A percentile compares a stretch with the other conserved stretches of the same genome.
Conservation (phyloP, 2,888 invertebrate genomes). For the Phlogophora meticulosa region DNA sequence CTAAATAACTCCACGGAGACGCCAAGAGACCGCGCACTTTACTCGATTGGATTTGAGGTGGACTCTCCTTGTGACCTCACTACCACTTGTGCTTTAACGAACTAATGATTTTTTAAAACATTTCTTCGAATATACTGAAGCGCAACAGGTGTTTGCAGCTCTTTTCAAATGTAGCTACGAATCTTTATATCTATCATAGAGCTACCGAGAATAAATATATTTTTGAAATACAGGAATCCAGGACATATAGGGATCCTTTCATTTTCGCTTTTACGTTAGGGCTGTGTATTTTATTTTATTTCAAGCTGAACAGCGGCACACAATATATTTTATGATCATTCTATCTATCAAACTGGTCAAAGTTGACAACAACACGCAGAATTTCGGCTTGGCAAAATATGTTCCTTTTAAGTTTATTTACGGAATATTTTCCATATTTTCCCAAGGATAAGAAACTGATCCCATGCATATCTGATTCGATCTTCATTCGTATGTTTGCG, state of each 20-base stretch:
- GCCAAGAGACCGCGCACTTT: constrained; percentile 83
- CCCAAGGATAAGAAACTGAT: constrained; percentile 83
- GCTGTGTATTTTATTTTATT: constrained; percentile 57
- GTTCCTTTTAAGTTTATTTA: constrained; percentile 80
- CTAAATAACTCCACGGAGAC: constrained; percentile 84
- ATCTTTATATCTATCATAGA: constrained; percentile 39
- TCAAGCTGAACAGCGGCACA: constrained; percentile 46
- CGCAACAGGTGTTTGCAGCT: constrained; percentile 62
- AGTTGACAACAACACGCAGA: constrained; percentile 59
- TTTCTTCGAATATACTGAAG: constrained; percentile 41
- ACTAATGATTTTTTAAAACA: constrained; percentile 64
- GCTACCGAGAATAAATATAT: constrained; percentile 37
- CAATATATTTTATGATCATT: constrained; percentile 55
- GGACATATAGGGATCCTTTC: constrained; percentile 36
- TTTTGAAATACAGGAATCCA: constrained; percentile 50
- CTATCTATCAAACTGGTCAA: constrained; percentile 56
- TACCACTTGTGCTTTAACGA: constrained; percentile 61
- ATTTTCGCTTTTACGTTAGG: constrained; percentile 53
- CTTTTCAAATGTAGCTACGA: constrained; percentile 47
- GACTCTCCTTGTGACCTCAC: constrained; percentile 77
- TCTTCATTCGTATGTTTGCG: constrained; percentile 87
- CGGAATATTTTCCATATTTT: constrained; percentile 81
- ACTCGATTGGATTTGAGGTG: constrained; percentile 87
- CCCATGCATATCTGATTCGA: constrained; percentile 88
- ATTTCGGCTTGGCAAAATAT: constrained; percentile 66